Base-by-base conservation (phyloP, 2,888 invertebrate species). In the Unio pictorum region DNA sequence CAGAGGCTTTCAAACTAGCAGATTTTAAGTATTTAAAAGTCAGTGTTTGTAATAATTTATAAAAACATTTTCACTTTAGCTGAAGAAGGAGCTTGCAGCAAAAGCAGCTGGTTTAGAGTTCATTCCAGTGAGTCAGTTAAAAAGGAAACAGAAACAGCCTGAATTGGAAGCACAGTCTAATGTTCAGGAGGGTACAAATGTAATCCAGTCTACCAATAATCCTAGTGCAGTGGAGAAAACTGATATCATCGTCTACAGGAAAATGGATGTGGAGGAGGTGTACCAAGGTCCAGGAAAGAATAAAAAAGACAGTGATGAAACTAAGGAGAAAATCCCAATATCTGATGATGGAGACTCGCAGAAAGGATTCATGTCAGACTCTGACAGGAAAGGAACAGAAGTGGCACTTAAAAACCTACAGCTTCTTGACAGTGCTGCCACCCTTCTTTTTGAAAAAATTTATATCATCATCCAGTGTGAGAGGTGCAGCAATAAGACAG, bases 71-170 rank as follows among this genome's bases (percentile, higher is more conserved):
- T n/a, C 59, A 67, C 71, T 77, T 28, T 72, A 86, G 84, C 64
- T 82, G 54, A 78, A 88, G 73, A 79, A 83, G 65, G 88, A 90
- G 66, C 63, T 88, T 68, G 76, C 83, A 62, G 89, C 89, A 0
- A 80, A 82, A 68, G 87, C 87, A 57, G 86, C 88, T 26, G 89
- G 90, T 7, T 74, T 90, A 30, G 83, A 89, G 69, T 88, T 89
- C 74, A 85, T 90, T 45, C 82, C 88, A 34, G 86, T 86, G 5
- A 76, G 70, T 30, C 73, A 83, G 61, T 74, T 84, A 56, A 74
- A 80, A 64, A 76, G 76, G 18, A 77, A 75, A 26, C 26, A 55
- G 26, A 68, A 64, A n/a, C 64, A 73, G 28, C 45, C 66, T 59
- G 73, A 78, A 54, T 55, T 61, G 57, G 71, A 69, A 11, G 67